A percentile compares a stretch with the other conserved stretches of the same genome.
phyloP scores from a whole-genome alignment of 1,140 invertebrate genomes.

The Lucilia sericata region DNA sequence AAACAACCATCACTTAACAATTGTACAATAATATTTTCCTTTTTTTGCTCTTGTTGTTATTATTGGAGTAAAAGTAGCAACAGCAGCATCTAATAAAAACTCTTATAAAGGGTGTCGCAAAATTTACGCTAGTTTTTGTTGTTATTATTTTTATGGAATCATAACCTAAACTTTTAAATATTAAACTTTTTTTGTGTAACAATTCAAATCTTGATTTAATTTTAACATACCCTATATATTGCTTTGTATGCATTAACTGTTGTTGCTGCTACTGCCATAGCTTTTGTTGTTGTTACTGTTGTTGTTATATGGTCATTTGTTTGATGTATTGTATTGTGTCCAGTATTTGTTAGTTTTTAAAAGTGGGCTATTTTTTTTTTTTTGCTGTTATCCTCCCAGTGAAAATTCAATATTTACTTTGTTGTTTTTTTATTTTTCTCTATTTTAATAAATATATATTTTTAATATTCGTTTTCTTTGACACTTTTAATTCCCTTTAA shows the following conservation, averaged over 20 bases:
- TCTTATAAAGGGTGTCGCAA: too few species aligned
- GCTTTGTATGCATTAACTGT: not conserved
- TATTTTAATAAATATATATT: not conserved
- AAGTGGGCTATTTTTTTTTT: not conserved
- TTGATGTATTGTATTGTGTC: constrained; percentile 12
- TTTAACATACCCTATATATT: not conserved
- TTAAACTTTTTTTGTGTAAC: too few species aligned
- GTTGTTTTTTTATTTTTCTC: not conserved
- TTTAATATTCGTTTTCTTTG: constrained; percentile 2
- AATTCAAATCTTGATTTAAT: too few species aligned
- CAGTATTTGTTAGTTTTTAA: not conserved
- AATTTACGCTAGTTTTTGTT: not conserved
- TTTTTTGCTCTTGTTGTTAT: not conserved
- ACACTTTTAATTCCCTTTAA: constrained; percentile 17
- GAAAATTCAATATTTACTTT: not conserved
- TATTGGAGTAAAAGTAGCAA: not conserved
- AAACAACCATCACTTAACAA: constrained; percentile 10
- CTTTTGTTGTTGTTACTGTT: not conserved
- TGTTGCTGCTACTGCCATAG: not conserved
- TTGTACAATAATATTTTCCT: not conserved
- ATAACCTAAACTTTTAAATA: too few species aligned
- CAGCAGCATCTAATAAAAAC: not conserved
- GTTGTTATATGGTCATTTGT: constrained; percentile 10
- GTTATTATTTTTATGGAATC: not conserved
- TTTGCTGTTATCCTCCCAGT: not conserved